Conservation (phyloP, 2,113 vertebrate genomes). For the Saguinus imperator region DNA sequence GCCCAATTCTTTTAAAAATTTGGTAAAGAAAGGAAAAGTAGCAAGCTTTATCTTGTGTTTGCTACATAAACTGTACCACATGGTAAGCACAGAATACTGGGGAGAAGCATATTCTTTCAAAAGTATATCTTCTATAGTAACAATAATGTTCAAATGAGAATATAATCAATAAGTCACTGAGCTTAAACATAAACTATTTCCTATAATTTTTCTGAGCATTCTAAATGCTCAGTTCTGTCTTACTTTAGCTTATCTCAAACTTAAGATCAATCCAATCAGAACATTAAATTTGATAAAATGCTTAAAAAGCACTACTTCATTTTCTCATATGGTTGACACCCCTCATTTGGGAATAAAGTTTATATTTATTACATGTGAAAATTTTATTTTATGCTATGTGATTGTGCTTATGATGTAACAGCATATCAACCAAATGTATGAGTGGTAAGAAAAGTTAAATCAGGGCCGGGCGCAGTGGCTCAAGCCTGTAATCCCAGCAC, state of each 20-base stretch:
- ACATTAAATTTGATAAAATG: background rate
- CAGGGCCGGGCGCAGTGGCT: too few relatives aligned
- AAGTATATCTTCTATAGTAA: background rate
- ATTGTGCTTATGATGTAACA: background rate
- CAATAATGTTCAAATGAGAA: background rate
- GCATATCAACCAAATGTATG: background rate
- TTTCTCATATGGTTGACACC: background rate
- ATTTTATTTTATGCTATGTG: background rate
- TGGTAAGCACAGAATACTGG: background rate
- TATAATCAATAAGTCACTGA: background rate
- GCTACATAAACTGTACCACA: background rate
- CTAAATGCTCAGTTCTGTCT: background rate
- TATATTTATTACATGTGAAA: background rate
- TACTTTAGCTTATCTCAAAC: background rate
- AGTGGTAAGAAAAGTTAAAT: background rate
- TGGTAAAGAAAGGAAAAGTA: background rate
- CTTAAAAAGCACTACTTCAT: background rate
- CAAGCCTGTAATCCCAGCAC: too few relatives aligned
- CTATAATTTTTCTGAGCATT: background rate
- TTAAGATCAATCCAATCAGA: background rate
- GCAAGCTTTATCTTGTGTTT: background rate
- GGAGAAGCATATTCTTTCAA: background rate
- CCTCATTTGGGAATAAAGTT: background rate
- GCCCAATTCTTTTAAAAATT: background rate
- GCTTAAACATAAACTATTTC: background rate